These are phyloP conservation scores for Leucoraja ocellata DNA, from an alignment of 2,797 vertebrate genomes.

Conservation along the genomic window DNA sequence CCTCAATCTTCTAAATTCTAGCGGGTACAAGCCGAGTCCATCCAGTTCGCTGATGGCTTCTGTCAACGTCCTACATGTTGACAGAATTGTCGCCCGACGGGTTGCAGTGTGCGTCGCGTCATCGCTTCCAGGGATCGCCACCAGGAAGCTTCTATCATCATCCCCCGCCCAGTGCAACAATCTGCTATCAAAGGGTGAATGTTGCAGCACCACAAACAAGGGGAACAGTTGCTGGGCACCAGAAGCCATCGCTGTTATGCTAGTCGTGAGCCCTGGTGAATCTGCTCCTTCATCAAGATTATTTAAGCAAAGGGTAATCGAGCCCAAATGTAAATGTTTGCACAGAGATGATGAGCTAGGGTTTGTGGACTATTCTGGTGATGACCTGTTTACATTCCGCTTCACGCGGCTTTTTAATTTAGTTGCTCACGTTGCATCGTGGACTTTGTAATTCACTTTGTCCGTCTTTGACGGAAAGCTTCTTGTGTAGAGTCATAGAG, in stretches of 20 bases:
- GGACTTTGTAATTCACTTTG: not conserved
- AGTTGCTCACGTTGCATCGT: not conserved
- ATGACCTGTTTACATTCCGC: not conserved
- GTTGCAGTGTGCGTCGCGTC: no score
- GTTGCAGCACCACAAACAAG: slow-evolving; percentile 35
- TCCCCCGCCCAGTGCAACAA: not conserved
- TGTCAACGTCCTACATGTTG: no score
- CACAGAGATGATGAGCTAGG: not conserved
- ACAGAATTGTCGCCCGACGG: no score
- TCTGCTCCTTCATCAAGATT: slow-evolving; percentile 30
- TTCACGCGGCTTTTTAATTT: not conserved
- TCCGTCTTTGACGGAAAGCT: not conserved
- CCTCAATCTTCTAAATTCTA: no score
- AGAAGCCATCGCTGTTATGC: not conserved
- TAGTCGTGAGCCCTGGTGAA: not conserved
- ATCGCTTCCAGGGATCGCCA: no score
- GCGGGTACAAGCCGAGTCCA: no score
- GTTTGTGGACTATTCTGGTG: not conserved
- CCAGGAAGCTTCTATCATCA: no score
- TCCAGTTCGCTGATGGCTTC: no score
- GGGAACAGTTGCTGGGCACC: not conserved
- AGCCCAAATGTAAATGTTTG: slow-evolving; percentile 30
- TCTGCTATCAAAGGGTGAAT: slow-evolving; percentile 35
- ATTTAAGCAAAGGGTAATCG: not conserved
- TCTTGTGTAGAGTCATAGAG: no score